A percentile compares a stretch with the other conserved stretches of the same genome.
These are phyloP conservation scores for Sphaeridia pumilis DNA, from an alignment of 2,888 invertebrate genomes.

Conservation along the genomic window DNA sequence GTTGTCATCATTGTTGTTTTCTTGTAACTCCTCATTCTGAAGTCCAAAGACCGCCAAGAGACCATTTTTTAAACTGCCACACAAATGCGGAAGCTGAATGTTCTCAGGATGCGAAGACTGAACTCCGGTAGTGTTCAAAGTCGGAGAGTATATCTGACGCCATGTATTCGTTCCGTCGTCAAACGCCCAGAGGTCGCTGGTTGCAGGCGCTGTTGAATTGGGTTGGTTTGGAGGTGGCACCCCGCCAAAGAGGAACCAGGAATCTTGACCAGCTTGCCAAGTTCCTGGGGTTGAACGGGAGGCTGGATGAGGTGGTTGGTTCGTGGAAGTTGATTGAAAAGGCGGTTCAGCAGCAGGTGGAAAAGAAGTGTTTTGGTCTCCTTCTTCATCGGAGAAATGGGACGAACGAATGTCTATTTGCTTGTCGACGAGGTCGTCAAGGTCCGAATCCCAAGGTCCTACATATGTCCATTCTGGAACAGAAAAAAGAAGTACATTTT, in stretches of 20 bases:
- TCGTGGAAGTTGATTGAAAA: slow-evolving; percentile 1
- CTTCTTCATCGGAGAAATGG: background rate
- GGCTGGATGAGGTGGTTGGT: slow-evolving; percentile 9
- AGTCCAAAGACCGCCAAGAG: slow-evolving; percentile 30
- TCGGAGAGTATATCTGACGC: slow-evolving; percentile 24
- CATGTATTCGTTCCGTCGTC: slow-evolving; percentile 15
- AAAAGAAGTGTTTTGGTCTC: background rate
- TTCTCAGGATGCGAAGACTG: slow-evolving; percentile 27
- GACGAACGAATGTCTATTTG: background rate
- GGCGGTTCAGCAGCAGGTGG: background rate
- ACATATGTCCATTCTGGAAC: slow-evolving; percentile 31
- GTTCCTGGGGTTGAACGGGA: slow-evolving; percentile 24
- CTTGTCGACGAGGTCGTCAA: background rate
- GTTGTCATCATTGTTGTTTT: slow-evolving; percentile 22
- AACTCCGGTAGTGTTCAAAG: background rate
- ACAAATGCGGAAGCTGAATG: slow-evolving; percentile 23
- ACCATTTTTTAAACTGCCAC: slow-evolving; percentile 20
- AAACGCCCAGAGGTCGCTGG: slow-evolving; percentile 25
- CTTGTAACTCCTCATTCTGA: slow-evolving; percentile 4
- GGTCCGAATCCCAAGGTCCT: slow-evolving; percentile 10
- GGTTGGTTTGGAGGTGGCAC: slow-evolving; percentile 18
- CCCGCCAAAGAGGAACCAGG: slow-evolving; percentile 36
- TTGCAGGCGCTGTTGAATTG: background rate
- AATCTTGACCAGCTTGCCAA: slow-evolving; percentile 24
- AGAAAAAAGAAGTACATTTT: too few relatives aligned